phyloP scores from a whole-genome alignment of 2,888 invertebrate species.

The Pandemis cinnamomeana region DNA sequence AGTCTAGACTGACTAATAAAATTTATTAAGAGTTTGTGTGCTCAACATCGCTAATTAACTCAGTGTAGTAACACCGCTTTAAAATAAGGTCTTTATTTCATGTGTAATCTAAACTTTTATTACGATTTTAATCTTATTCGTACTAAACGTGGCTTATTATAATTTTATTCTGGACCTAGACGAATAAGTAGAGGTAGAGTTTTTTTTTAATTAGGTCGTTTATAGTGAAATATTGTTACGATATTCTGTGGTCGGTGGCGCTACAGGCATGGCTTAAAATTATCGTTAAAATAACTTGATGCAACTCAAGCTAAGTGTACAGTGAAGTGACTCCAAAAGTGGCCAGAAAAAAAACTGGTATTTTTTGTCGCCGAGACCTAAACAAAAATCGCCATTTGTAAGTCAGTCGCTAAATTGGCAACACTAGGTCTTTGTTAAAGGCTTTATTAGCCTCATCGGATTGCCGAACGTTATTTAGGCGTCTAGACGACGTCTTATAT shows the following conservation, averaged over 20 bases:
- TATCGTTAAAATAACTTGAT: too few species aligned
- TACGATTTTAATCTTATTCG: not conserved
- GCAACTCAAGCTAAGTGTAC: too few species aligned
- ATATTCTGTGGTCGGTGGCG: too few species aligned
- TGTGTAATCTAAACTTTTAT: not conserved
- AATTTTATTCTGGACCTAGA: not conserved
- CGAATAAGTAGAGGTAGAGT: not conserved
- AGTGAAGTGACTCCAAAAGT: too few species aligned
- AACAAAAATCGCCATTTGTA: too few species aligned
- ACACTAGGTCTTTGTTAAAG: not conserved
- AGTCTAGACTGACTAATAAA: constrained; percentile 15
- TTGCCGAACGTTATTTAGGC: constrained; percentile 20
- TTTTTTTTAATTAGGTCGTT: not conserved
- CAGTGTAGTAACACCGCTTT: not conserved
- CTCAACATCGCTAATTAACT: not conserved
- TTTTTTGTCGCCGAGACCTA: too few species aligned
- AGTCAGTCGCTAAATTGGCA: too few species aligned
- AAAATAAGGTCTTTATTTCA: not conserved
- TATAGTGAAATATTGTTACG: not conserved
- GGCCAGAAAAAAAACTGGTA: too few species aligned
- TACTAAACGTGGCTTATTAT: not conserved
- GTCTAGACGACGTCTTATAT: constrained; percentile 1
- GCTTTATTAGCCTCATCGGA: constrained; percentile 25
- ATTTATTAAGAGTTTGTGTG: constrained; percentile 13
- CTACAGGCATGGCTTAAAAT: not conserved